Percentiles rank a stretch among this genome's conserved stretches.
phyloP scores from a whole-genome alignment of 2,888 invertebrate genomes.

The Caenorhabditis wallacei region DNA sequence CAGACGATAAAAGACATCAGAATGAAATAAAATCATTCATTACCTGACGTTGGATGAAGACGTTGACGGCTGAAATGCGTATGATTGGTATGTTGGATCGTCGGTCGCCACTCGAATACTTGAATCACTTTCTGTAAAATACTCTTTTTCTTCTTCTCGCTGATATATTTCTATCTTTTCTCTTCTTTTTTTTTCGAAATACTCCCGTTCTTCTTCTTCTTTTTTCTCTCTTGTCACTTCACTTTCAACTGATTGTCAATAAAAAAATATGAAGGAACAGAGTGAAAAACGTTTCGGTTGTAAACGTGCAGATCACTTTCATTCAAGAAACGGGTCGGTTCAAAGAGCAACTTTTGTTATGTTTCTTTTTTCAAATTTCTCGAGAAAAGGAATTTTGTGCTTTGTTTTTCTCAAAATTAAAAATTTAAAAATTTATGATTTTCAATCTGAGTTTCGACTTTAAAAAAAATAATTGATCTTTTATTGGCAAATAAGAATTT shows the following conservation, averaged over 20 bases:
- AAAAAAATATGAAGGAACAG: constrained; percentile 51
- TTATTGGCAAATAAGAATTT: too few species aligned
- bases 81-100: constrained; percentile 64
- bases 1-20: constrained; percentile 30
- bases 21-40: background rate
- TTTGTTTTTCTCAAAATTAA: too few species aligned
- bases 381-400: background rate
- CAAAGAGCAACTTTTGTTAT: constrained; percentile 14
- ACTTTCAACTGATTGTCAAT: constrained; percentile 52
- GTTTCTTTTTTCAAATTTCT: background rate
- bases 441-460: too few species aligned
- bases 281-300: constrained; percentile 11
- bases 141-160: background rate
- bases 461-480: too few species aligned
- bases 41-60: constrained; percentile 46
- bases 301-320: constrained; percentile 30
- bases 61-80: constrained; percentile 65
- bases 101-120: constrained; percentile 60
- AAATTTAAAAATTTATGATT: too few species aligned
- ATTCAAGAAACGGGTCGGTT: background rate
- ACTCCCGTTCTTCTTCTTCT: background rate
- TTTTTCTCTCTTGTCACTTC: constrained; percentile 40
- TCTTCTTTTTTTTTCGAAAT: background rate
- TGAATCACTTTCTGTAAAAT: constrained; percentile 48
- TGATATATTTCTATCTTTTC: background rate